phyloP scores from a whole-genome alignment of 2,113 vertebrate species.

The Epinephelus cyanopodus region DNA sequence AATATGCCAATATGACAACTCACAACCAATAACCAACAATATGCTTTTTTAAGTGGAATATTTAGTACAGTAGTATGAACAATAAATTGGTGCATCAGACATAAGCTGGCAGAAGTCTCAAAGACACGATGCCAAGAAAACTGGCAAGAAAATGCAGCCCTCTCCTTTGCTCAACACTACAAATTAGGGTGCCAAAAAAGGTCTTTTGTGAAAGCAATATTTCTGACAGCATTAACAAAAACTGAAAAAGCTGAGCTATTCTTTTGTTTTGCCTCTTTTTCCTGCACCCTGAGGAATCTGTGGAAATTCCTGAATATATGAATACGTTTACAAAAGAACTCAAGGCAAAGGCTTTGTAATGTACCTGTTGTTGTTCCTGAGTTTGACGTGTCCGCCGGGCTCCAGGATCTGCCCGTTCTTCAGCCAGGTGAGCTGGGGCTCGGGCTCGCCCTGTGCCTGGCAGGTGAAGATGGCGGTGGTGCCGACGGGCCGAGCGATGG shows the following conservation, averaged over 20 bases:
- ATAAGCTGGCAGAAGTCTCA: not conserved
- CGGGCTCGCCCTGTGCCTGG: slow-evolving; percentile 93
- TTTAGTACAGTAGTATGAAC: not conserved
- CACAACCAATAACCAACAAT: too few relatives aligned
- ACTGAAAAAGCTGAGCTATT: too few relatives aligned
- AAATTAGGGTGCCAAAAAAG: not conserved
- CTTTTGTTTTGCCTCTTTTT: not conserved
- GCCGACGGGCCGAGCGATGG: slow-evolving; percentile 93
- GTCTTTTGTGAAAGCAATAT: not conserved
- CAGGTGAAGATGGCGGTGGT: slow-evolving; percentile 98
- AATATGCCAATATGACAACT: too few relatives aligned
- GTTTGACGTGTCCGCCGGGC: slow-evolving; percentile 91
- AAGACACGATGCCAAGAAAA: not conserved
- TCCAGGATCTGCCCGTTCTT: slow-evolving; percentile 96
- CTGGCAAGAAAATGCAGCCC: not conserved
- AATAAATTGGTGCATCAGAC: not conserved
- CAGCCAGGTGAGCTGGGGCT: slow-evolving; percentile 96
- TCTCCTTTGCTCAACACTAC: not conserved
- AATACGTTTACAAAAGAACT: not conserved
- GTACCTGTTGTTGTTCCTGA: slow-evolving; percentile 98
- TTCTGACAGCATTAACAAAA: not conserved
- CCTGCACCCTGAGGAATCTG: not conserved
- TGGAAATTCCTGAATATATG: not conserved
- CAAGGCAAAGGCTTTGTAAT: not conserved
- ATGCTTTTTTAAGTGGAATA: not conserved